Evolutionary conservation across 2,113 vertebrate species (phyloP).

Genomic region (Tenrec ecaudatus): DNA sequence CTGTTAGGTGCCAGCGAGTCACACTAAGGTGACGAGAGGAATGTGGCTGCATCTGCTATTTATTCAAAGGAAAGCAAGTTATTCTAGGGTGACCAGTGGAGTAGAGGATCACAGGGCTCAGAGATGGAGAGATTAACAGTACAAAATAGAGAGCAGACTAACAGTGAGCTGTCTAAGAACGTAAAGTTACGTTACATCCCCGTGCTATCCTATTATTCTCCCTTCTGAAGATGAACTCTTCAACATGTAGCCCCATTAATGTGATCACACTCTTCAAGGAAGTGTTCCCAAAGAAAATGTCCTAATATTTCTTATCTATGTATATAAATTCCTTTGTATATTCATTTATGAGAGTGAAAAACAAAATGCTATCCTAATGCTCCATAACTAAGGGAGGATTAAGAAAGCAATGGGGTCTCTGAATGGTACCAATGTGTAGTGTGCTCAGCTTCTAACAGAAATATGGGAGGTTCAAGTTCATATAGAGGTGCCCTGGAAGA

Average conservation of each 20-base stretch:
- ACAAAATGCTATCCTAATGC: slow-evolving; percentile 15
- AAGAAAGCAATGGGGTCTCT: background rate
- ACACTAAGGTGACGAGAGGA: background rate
- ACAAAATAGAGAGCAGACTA: background rate
- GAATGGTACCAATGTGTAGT: background rate
- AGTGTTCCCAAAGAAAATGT: background rate
- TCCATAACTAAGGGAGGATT: slow-evolving; percentile 5
- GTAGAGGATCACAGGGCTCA: background rate
- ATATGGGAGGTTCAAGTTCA: background rate
- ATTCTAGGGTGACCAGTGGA: background rate
- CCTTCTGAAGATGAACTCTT: slow-evolving; percentile 18
- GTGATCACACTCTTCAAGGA: background rate
- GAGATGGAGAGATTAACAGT: background rate
- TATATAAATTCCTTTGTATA: background rate
- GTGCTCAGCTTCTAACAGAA: background rate
- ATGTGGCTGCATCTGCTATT: background rate
- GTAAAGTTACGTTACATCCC: slow-evolving; percentile 30
- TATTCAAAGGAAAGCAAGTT: background rate
- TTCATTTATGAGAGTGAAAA: slow-evolving; percentile 9
- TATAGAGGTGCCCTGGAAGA: background rate
- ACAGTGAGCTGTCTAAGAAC: slow-evolving; percentile 13
- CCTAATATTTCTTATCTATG: background rate
- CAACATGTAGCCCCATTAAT: background rate
- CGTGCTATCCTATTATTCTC: background rate
- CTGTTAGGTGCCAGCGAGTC: too few relatives aligned